These are phyloP conservation scores for Erebia ligea DNA, from an alignment of 2,888 invertebrate species.

Conservation along the genomic window DNA sequence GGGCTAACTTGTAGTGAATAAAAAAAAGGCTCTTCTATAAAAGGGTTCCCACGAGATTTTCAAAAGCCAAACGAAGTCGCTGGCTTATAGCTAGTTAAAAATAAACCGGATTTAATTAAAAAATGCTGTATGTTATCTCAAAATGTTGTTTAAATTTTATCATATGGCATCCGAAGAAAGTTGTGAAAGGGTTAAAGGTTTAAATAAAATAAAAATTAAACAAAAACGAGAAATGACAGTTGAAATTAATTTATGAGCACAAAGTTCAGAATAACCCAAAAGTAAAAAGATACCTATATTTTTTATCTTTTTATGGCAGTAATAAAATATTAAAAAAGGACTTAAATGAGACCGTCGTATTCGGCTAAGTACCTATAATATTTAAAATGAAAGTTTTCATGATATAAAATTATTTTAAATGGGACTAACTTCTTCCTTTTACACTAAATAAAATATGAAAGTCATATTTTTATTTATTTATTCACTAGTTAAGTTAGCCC, in stretches of 20 bases:
- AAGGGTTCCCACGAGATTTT: too few relatives aligned
- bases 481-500: too few relatives aligned
- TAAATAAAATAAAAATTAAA: neutral
- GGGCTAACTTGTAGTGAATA: too few relatives aligned
- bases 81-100: neutral
- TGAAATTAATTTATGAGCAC: slow-evolving; percentile 13
- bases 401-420: too few relatives aligned
- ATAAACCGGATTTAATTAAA: slow-evolving; percentile 8
- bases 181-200: neutral
- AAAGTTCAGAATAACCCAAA: neutral
- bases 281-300: neutral
- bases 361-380: too few relatives aligned
- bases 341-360: too few relatives aligned
- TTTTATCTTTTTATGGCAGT: neutral
- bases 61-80: too few relatives aligned
- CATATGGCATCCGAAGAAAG: slow-evolving; percentile 3
- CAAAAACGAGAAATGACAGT: neutral
- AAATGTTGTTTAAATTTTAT: slow-evolving; percentile 3
- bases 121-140: neutral
- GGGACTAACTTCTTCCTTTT: too few relatives aligned
- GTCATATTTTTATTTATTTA: too few relatives aligned
- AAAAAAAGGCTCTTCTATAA: too few relatives aligned
- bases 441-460: too few relatives aligned
- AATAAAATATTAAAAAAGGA: neutral
- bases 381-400: too few relatives aligned